A percentile compares a stretch with the other conserved stretches of the same genome.
Conservation (phyloP, 2,113 vertebrate genomes). For the Eretmochelys imbricata region DNA sequence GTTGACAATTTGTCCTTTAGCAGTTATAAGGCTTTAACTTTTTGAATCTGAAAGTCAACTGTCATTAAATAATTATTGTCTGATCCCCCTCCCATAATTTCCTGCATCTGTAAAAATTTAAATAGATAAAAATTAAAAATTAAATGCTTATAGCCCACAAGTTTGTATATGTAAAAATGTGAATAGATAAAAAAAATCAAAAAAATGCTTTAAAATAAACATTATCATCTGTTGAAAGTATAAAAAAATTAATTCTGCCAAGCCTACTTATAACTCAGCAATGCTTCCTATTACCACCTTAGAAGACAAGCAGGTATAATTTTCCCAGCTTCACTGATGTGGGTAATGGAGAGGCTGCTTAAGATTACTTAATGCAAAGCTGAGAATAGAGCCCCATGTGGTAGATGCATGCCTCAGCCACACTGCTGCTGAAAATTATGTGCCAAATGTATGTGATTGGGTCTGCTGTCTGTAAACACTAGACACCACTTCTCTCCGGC, state of each 20-base stretch:
- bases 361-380: not conserved
- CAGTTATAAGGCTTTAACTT: too few relatives aligned
- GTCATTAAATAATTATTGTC: not conserved
- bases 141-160: not conserved
- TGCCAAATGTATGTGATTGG: not conserved
- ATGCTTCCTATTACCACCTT: not conserved
- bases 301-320: not conserved
- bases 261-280: not conserved
- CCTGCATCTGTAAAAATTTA: not conserved
- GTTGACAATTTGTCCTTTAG: not conserved
- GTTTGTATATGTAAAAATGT: not conserved
- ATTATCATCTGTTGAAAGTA: not conserved
- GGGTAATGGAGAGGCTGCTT: not conserved
- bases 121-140: not conserved
- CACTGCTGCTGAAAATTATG: not conserved
- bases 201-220: not conserved
- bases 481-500: not conserved
- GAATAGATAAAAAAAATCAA: not conserved
- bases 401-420: not conserved
- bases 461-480: not conserved
- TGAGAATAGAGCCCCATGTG: not conserved
- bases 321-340: not conserved
- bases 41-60: not conserved
- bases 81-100: not conserved
- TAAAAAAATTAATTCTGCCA: not conserved